Evolutionary conservation across 2,797 vertebrate genomes (phyloP), one percentile per base, ranked within the genome.

Genomic region (Petrocephalus schoutedeni): DNA sequence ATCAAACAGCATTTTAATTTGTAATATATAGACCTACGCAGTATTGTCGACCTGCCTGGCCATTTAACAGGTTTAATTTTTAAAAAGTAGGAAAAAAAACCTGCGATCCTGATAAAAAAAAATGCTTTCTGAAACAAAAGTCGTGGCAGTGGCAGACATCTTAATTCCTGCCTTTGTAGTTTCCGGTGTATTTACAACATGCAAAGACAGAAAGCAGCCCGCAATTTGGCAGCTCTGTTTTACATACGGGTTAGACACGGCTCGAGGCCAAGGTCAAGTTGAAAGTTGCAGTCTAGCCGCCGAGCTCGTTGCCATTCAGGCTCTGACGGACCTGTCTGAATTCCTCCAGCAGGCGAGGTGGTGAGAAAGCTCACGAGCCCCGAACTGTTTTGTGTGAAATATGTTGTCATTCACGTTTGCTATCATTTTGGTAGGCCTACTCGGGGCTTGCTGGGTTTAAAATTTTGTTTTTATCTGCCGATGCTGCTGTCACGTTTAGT

Each of bases 181-280:
- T 90, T 91, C 93, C 88, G 87, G 91, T 90, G 58, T 93, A 93
- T 93, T 94, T 92, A 92, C 89, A 92, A 91, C 88, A 91, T 84
- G 90, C 92, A 86, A 92, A 94, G 90, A 87, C 87, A 89, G 89
- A 92, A 91, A 93, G 91, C 86, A 94, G 92, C 92, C 91, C 93
- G 89, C 67, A 87, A 67, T 88, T 91, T 90, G 91, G 92, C 93
- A 91, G 93, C 88, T 90, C 91, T 93, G 91, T 95, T 96, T 96
- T 95, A 95, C 94, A 93, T 94, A 93, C 89, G 91, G 94, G 94
- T 95, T 94, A 95, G 96, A 96, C 96, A 87, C 94, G 94, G 95
- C 95, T 96, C 92, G 96, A 97, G 97, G 97, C 97, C 98, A 98
- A 98, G 98, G 97, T 98, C 98, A 98, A 98, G 98, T 98, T 98